Base-by-base conservation (phyloP, 2,113 vertebrate species). In the Haemorhous mexicanus region DNA sequence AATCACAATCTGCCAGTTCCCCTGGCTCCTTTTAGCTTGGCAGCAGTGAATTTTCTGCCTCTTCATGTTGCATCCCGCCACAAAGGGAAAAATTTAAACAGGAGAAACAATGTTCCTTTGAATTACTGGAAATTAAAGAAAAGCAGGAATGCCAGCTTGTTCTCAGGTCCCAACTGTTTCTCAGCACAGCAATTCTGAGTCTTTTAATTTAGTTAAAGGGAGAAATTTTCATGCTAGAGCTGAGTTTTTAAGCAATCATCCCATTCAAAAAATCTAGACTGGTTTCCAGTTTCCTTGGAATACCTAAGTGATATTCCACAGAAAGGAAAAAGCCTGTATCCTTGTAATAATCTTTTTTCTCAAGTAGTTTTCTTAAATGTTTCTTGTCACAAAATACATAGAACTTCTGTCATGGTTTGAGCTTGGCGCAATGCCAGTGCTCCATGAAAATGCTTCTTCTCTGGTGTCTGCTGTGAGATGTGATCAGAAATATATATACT, bases 31-130 rank as follows among this genome's bases (percentile, higher is more conserved):
- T 76, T 87, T 47, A 90, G 62, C 75, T 97, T 88, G 87, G 63
- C 81, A 6, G 79, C 93, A 89, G 61, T 6, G 20, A 90, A 80
- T 86, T 93, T 91, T 89, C 66, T 80, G n/a, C 94, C 83, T 94
- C 87, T 93, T 96, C 95, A 84, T 90, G 94, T 88, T 96, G 90
- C 73, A 85, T 94, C 86, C 95, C 50, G 10, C 77, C 81, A 58
- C 76, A 91, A 91, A 90, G 84, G 62, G 73, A 70, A 94, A 93
- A 63, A 90, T 75, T 94, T 90, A 85, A 93, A 85, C 63, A 47
- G 80, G 77, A 77, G 64, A 84, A 94, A 70, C 80, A 96, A 79
- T 84, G 89, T 94, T 90, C 59, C 79, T 94, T 97, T 96, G 67
- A 94, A 92, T 90, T 88, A 79, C 19, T 86, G 87, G 74, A 87